Base-by-base conservation (phyloP, 2,888 invertebrate genomes). In the Drosophila rubida region DNA sequence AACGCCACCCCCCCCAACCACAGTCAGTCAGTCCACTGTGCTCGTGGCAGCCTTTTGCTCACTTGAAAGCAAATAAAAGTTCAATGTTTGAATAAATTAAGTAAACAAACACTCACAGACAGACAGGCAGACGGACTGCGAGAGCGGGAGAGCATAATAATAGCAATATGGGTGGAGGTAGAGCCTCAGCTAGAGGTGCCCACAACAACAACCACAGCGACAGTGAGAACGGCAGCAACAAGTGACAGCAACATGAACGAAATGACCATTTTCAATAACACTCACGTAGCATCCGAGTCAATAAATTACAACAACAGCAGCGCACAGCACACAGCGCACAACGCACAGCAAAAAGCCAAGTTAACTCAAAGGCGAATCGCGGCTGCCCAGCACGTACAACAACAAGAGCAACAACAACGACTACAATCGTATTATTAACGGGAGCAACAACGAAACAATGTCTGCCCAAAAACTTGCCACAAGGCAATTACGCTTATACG, bases 251-350 rank as follows among this genome's bases (percentile, higher is more conserved):
- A 70, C 70, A 66, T 72, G 19, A 67, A 63, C 74, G 50, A 77
- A 81, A 82, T 85, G 78, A 80, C 85, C 80, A 83, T 85, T 83
- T 82, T 82, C 85, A 83, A 83, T 83, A 82, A 85, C 82, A 70
- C 80, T 85, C 82, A 85, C 85, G 82, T 83, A 81, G 78, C 82
- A 82, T 81, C 84, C 81, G 81, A 81, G 78, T 78, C 78, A 57
- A 80, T 85, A 83, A 83, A 83, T 83, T 74, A 83, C 80, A 75
- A 66, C 59, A 77, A 64, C 11, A 68, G 58, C 37, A 60, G 22
- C 71, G 58, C 50, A n/a, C n/a, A n/a, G n/a, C n/a, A n/a, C n/a
- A n/a, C n/a, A n/a, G n/a, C n/a, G n/a, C n/a, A n/a, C n/a, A 19
- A 3, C 19, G 19, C 3, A 19, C 19, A 19, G 19, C 19, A 19